Evolutionary conservation across 2,113 vertebrate genomes (phyloP).

Genomic region (Macquaria ambigua): DNA sequence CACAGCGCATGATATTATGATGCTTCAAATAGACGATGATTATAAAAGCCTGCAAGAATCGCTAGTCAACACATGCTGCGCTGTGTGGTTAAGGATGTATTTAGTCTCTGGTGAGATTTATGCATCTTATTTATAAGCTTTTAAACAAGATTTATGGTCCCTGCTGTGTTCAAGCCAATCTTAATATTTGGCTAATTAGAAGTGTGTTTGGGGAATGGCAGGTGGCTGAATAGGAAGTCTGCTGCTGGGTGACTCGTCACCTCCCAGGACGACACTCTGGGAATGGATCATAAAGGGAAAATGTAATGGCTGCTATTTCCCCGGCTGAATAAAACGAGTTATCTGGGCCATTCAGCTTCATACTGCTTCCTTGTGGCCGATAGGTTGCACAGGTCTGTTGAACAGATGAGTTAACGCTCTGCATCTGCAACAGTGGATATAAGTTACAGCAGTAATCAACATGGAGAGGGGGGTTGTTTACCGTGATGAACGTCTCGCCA

Average conservation of each 20-base stretch:
- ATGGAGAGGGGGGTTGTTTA: slow-evolving; percentile 44
- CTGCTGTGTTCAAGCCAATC: slow-evolving; percentile 49
- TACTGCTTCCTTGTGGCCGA: neutral
- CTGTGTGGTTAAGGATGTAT: slow-evolving; percentile 51
- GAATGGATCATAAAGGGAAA: slow-evolving; percentile 53
- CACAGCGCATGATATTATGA: slow-evolving; percentile 30
- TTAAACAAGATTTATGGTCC: slow-evolving; percentile 57
- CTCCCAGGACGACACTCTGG: slow-evolving; percentile 20
- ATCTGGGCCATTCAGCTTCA: slow-evolving; percentile 24
- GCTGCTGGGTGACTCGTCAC: slow-evolving; percentile 28
- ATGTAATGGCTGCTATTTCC: slow-evolving; percentile 31
- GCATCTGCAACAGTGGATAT: slow-evolving; percentile 42
- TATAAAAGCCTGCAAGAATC: slow-evolving; percentile 56
- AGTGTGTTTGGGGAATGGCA: slow-evolving; percentile 55
- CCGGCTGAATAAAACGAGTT: slow-evolving; percentile 17
- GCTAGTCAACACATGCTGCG: slow-evolving; percentile 43
- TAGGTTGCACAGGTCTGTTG: neutral
- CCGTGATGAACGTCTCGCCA: slow-evolving; percentile 51
- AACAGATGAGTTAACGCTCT: slow-evolving; percentile 42
- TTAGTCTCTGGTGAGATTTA: slow-evolving; percentile 71
- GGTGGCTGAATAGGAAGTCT: slow-evolving; percentile 39
- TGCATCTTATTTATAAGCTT: slow-evolving; percentile 62
- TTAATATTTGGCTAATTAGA: slow-evolving; percentile 70
- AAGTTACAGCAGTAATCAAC: slow-evolving; percentile 60
- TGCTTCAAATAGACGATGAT: slow-evolving; percentile 46